These are phyloP conservation scores for Drosophila repletoides DNA, from an alignment of 1,140 invertebrate genomes.

Conservation along the genomic window DNA sequence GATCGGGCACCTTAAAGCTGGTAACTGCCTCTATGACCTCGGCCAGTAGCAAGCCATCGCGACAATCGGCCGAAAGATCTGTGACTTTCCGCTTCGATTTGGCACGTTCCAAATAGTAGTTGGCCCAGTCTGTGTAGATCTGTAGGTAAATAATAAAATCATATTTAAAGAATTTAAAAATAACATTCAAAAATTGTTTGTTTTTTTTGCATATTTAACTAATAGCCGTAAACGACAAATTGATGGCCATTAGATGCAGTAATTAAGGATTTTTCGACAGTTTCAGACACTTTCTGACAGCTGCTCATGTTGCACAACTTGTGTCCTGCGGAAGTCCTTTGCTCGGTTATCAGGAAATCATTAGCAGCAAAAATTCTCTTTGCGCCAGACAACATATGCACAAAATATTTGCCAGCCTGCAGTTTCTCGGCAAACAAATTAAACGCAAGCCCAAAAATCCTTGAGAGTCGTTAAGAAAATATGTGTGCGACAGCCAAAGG, in stretches of 20 bases:
- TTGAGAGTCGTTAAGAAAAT: slow-evolving; percentile 71
- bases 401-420: slow-evolving; percentile 42
- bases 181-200: slow-evolving; percentile 4
- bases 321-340: neutral
- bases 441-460: slow-evolving; percentile 53
- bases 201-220: slow-evolving; percentile 16
- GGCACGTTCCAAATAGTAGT: slow-evolving; percentile 97
- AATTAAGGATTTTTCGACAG: slow-evolving; percentile 49
- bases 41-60: slow-evolving; percentile 94
- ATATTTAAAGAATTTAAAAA: slow-evolving; percentile 2
- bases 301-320: slow-evolving; percentile 47
- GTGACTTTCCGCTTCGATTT: slow-evolving; percentile 91
- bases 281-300: slow-evolving; percentile 32
- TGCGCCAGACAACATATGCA: slow-evolving; percentile 57
- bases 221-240: slow-evolving; percentile 26
- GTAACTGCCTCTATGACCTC: slow-evolving; percentile 97
- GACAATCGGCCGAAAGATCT: slow-evolving; percentile 93
- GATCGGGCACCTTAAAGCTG: slow-evolving; percentile 93
- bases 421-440: slow-evolving; percentile 65
- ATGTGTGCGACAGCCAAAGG: slow-evolving; percentile 65
- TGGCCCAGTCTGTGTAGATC: slow-evolving; percentile 99
- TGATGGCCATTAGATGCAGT: slow-evolving; percentile 54
- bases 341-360: slow-evolving; percentile 71
- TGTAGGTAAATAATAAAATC: slow-evolving; percentile 82
- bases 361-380: slow-evolving; percentile 51